Evolutionary conservation across 2,797 vertebrate genomes (phyloP), one percentile per base, ranked within the genome.

Genomic region (Menidia menidia): DNA sequence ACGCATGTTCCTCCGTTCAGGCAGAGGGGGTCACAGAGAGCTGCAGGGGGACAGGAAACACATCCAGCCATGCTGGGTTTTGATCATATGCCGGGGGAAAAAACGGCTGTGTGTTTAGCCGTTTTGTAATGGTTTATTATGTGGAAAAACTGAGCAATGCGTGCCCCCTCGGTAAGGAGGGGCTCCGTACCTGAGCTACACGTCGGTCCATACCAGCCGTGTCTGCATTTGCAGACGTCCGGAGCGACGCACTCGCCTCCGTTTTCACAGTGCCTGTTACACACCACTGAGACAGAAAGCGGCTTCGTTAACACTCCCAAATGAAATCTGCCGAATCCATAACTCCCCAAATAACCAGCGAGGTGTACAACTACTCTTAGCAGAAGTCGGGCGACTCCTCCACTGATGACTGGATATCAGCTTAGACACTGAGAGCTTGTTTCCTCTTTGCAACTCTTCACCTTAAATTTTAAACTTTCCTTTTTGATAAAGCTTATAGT

Each of bases 231-330:
- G 81, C 96, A 99, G 72, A 91, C 90, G 48, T 97, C 97, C 16
- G 97, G 96, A 58, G 93, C 89, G 58, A 96, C 82, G 64, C 96
- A 98, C 65, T 94, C 62, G 0, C 97, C 96, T 41, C 96, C 96
- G 4, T 98, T 96, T 79, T 98, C 96, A 91, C 97, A 98, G 84
- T 98, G 96, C 42, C 94, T 95, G 87, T 92, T 97, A 89, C 97
- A 99, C 84, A 98, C 94, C 96, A 97, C 97, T 98, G 62, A 77
- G 52, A 78, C 25, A 77, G 15, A 74, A 32, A 83, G 6, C 0
- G 32, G 35, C 16, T 12, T 25, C 1, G n/a, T 68, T n/a, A 52
- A 6, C 41, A 43, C n/a, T 16, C 19, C 2, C 4, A 25, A 50
- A 39, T 2, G 7, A 7, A 7, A 7, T 39, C 35, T 7, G 7